Evolutionary conservation across 2,113 vertebrate species (phyloP), one percentile per base, ranked within the genome.

Genomic region (Spheniscus mendiculus): DNA sequence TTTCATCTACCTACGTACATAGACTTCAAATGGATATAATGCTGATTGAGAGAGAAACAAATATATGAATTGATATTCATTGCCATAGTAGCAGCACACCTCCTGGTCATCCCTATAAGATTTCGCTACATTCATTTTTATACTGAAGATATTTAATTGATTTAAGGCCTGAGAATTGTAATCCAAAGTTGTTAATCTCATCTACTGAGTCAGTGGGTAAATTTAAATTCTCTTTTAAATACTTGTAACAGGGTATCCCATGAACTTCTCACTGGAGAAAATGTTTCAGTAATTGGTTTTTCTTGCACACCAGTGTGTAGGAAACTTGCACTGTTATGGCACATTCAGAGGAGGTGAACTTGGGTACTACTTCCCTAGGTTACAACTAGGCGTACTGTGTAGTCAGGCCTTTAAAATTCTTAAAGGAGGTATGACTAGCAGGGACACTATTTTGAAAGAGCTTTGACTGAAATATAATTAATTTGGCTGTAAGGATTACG

Each of bases 51-150:
- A 45, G 58, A 50, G 15, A 15, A 88, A 38, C 45, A 23, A 40
- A 47, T 32, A 14, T 1, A 15, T 8, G 4, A 65, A 62, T n/a
- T 0, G 1, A 42, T 47, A 12, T 34, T 89, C 16, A 29, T 76
- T 59, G 65, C n/a, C 13, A 22, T 65, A 29, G 12, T 8, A 65
- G 50, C 52, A 30, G 30, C 19, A 18, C 15, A 74, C 17, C 26
- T 83, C 20, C 21, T 88, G 29, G 21, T 38, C 38, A 81, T 63
- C 10, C 21, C 5, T 66, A 5, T 19, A 29, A 63, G 30, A 66
- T 63, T 83, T 74, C n/a, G 16, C 6, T 58, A 3, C 40, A 12
- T 61, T 81, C 4, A n/a, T 70, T 58, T 93, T 56, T 83, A 70
- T 56, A 38, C 53, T 92, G 40, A 53, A 90, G 85, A 83, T 21